Evolutionary conservation across 2,113 vertebrate species (phyloP).

Genomic region (Megaceryle maxima): DNA sequence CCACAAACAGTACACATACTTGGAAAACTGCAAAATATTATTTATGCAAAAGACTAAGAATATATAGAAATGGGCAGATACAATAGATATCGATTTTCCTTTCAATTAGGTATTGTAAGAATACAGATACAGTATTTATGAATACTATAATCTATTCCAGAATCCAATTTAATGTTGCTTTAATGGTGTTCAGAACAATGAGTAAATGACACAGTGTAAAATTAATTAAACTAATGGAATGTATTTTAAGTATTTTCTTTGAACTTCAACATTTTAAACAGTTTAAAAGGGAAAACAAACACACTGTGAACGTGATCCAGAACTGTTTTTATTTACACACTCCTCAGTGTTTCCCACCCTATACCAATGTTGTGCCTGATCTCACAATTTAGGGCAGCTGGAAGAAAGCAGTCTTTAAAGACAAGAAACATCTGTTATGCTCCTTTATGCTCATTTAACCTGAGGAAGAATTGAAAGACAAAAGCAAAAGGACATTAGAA

Average conservation of each 20-base stretch:
- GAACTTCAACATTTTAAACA: background rate
- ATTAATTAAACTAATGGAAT: constrained; percentile 11
- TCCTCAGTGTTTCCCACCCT: background rate
- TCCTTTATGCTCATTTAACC: background rate
- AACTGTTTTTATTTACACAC: constrained; percentile 6
- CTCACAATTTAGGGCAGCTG: background rate
- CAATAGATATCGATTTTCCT: background rate
- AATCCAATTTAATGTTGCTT: background rate
- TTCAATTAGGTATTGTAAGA: background rate
- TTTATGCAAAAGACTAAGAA: background rate
- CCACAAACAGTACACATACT: background rate
- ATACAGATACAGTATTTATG: background rate
- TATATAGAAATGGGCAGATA: background rate
- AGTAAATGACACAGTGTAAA: background rate
- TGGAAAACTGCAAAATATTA: background rate
- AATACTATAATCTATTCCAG: background rate
- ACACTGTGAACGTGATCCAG: background rate
- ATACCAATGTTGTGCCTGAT: background rate
- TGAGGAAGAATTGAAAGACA: background rate
- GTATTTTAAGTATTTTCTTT: constrained; percentile 15
- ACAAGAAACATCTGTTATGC: constrained; percentile 11
- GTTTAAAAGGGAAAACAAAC: background rate
- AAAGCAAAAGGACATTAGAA: background rate
- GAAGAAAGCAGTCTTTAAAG: background rate
- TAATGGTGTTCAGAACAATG: background rate